These are phyloP conservation scores for Struthio camelus DNA, from an alignment of 2,113 vertebrate genomes.

Conservation along the genomic window DNA sequence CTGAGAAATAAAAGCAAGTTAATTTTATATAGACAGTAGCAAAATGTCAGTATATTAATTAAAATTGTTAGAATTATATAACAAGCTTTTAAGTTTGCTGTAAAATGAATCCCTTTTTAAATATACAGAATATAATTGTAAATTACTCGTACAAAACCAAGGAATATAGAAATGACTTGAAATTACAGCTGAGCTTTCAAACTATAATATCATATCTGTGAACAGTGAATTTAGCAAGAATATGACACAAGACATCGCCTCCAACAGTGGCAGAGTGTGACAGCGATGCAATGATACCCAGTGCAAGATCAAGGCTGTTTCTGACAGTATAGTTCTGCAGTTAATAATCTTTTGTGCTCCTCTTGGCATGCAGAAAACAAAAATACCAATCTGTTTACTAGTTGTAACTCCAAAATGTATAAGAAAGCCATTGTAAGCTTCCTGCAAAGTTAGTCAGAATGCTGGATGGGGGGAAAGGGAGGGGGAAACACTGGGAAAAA, in stretches of 20 bases:
- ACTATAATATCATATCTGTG: neutral
- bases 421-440: neutral
- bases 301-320: neutral
- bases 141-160: neutral
- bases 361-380: neutral
- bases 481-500: neutral
- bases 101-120: neutral
- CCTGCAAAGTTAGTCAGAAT: neutral
- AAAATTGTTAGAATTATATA: neutral
- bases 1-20: slow-evolving; percentile 34
- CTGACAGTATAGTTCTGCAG: neutral
- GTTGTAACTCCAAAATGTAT: neutral
- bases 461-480: neutral
- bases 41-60: neutral
- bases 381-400: neutral
- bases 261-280: neutral
- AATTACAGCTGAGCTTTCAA: neutral
- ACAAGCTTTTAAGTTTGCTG: neutral
- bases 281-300: neutral
- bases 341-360: slow-evolving; percentile 10
- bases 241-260: neutral
- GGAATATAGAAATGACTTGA: neutral
- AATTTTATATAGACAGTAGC: neutral
- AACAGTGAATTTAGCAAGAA: neutral
- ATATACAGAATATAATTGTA: neutral